These are phyloP conservation scores for Falcunculus frontatus DNA, from an alignment of 2,113 vertebrate species.

Conservation along the genomic window DNA sequence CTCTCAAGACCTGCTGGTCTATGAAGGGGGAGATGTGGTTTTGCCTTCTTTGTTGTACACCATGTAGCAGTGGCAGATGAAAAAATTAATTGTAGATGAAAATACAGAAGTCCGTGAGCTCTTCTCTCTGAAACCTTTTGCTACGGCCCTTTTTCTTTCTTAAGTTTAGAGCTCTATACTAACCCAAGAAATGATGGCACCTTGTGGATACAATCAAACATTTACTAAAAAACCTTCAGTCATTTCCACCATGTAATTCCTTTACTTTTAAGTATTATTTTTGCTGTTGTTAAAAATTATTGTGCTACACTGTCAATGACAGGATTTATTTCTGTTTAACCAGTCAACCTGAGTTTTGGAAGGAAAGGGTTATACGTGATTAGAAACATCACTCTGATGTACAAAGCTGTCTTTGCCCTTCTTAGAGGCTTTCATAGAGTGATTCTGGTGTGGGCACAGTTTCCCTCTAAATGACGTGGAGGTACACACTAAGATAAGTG, in stretches of 20 bases:
- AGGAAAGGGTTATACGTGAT: neutral
- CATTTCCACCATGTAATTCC: neutral
- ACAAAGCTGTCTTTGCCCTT: neutral
- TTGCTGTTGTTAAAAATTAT: neutral
- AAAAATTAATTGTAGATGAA: neutral
- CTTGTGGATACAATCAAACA: neutral
- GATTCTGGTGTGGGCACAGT: neutral
- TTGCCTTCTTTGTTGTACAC: neutral
- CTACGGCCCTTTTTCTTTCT: neutral
- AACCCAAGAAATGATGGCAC: neutral
- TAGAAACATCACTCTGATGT: neutral
- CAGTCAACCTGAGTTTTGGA: neutral
- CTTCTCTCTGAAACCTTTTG: neutral
- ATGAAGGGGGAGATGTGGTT: neutral
- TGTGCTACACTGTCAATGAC: neutral
- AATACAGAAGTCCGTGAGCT: neutral
- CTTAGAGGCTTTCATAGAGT: neutral
- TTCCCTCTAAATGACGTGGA: neutral
- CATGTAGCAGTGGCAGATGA: neutral
- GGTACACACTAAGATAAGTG: neutral
- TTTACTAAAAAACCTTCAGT: neutral
- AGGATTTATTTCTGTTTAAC: neutral
- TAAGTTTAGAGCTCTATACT: neutral
- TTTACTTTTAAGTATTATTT: neutral
- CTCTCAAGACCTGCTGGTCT: neutral